Percentiles rank a stretch among this genome's conserved stretches.
Conservation (phyloP, 2,888 invertebrate genomes). For the Punctoribates punctum region DNA sequence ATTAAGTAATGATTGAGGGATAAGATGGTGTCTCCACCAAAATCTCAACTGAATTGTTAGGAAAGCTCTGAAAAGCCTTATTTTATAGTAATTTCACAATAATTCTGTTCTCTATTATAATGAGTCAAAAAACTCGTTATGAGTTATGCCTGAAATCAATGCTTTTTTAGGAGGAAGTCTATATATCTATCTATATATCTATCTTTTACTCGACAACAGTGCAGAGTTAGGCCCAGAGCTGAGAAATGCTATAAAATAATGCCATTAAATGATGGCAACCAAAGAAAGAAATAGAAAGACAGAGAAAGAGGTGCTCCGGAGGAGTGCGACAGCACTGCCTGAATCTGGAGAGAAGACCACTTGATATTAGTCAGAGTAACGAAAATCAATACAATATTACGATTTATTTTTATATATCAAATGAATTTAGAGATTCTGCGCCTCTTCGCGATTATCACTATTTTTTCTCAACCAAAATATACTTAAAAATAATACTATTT, state of each 20-base stretch:
- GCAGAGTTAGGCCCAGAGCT: neutral
- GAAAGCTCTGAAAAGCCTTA: neutral
- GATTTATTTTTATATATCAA: neutral
- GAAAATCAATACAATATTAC: slow-evolving; percentile 13
- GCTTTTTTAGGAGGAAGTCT: slow-evolving; percentile 6
- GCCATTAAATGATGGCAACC: slow-evolving; percentile 11
- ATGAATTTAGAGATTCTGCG: slow-evolving; percentile 17
- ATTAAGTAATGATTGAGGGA: no score
- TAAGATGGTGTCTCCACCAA: slow-evolving; percentile 19
- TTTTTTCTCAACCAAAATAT: neutral
- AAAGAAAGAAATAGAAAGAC: slow-evolving; percentile 22
- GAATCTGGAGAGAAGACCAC: neutral
- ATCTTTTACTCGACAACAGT: neutral
- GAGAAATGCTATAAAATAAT: neutral
- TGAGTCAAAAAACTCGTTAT: slow-evolving; percentile 23
- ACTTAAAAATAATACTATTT: no score
- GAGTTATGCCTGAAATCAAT: slow-evolving; percentile 12
- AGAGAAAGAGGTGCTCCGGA: neutral
- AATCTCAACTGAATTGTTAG: no score
- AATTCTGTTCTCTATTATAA: neutral
- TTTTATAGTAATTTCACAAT: neutral
- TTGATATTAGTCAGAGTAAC: slow-evolving; percentile 17
- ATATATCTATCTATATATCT: neutral
- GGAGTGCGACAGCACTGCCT: neutral
- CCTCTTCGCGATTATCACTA: neutral